phyloP scores from a whole-genome alignment of 1,140 invertebrate species.

The Listronotus oregonensis region DNA sequence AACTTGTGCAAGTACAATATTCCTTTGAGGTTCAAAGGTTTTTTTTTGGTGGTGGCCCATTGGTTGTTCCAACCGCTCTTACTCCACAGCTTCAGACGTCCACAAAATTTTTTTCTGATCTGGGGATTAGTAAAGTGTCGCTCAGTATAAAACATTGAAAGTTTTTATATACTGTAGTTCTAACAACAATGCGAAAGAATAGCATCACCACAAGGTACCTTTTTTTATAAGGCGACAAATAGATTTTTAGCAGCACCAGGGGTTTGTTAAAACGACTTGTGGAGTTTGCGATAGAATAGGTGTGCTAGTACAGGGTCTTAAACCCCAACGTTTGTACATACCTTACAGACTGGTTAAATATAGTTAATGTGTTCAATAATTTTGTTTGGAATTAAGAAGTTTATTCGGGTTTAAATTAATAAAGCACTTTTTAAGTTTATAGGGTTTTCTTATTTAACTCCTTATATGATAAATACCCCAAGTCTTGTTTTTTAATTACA shows the following conservation, averaged over 20 bases:
- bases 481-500: too few relatives aligned
- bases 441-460: too few relatives aligned
- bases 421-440: too few relatives aligned
- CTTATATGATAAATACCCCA: too few relatives aligned
- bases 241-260: slow-evolving; percentile 71
- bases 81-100: slow-evolving; percentile 80
- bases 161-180: slow-evolving; percentile 89
- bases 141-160: slow-evolving; percentile 86
- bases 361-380: not conserved
- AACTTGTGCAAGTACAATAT: too few relatives aligned
- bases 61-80: slow-evolving; percentile 75
- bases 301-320: slow-evolving; percentile 78
- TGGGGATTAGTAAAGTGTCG: slow-evolving; percentile 91
- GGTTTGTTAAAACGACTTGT: slow-evolving; percentile 82
- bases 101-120: slow-evolving; percentile 87
- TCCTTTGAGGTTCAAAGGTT: too few relatives aligned
- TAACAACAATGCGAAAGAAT: slow-evolving; percentile 90
- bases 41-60: slow-evolving; percentile 70
- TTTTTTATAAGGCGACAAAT: slow-evolving; percentile 80
- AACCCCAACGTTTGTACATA: slow-evolving; percentile 85
- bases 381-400: too few relatives aligned
- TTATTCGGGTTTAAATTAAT: too few relatives aligned
- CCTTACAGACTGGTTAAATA: slow-evolving; percentile 85
- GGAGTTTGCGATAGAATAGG: slow-evolving; percentile 85
- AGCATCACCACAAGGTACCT: slow-evolving; percentile 67